Conservation (phyloP, 2,888 invertebrate genomes). For the Lamellibrachia satsuma region DNA sequence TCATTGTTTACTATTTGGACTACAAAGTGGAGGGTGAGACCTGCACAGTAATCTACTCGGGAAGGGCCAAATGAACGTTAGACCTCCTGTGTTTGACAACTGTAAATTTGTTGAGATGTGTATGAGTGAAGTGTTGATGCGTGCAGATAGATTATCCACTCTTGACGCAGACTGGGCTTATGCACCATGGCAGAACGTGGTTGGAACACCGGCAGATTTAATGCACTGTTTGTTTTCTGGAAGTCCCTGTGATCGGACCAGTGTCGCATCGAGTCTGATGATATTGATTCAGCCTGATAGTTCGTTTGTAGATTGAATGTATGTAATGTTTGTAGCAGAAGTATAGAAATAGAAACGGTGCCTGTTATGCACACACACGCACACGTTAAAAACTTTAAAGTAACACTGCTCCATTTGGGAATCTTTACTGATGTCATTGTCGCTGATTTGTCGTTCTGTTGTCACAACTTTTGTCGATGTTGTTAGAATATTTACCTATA, state of each 20-base stretch:
- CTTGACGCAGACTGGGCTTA: not conserved
- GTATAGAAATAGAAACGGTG: not conserved
- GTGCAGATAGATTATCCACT: not conserved
- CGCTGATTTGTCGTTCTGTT: slow-evolving; percentile 2
- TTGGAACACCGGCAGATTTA: not conserved
- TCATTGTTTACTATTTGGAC: not conserved
- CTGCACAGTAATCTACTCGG: not conserved
- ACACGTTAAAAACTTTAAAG: slow-evolving; percentile 5
- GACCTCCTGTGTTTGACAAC: not conserved
- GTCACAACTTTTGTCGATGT: slow-evolving; percentile 3
- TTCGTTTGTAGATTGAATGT: not conserved
- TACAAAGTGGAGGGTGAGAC: not conserved
- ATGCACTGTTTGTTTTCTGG: not conserved
- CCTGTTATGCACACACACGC: not conserved
- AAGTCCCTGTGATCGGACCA: not conserved
- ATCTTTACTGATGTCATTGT: not conserved
- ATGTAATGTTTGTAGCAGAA: slow-evolving; percentile 17
- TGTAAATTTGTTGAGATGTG: not conserved
- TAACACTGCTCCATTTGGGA: not conserved
- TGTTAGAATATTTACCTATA: not conserved
- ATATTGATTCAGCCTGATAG: not conserved
- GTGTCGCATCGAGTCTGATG: not conserved
- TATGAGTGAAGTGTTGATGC: not conserved
- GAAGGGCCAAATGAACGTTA: not conserved
- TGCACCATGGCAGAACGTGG: not conserved